phyloP scores from a whole-genome alignment of 64 coral and sea anemone genomes.

The Porites lutea region DNA sequence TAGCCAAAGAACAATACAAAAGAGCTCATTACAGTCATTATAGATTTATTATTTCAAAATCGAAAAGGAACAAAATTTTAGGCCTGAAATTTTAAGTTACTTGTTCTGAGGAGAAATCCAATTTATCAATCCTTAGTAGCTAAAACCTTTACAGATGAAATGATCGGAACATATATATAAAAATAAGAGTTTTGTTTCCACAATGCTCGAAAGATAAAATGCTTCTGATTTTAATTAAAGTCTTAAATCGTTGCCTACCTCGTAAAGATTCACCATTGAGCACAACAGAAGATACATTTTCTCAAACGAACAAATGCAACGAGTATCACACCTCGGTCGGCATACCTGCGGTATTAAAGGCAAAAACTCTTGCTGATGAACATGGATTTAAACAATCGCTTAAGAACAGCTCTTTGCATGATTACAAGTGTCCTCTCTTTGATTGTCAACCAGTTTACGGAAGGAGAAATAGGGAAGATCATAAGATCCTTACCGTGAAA shows the following conservation, averaged over 20 bases:
- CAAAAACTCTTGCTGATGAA: constrained; percentile 31
- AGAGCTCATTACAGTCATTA: too few species aligned
- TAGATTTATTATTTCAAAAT: too few species aligned
- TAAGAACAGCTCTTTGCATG: too few species aligned
- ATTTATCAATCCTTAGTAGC: too few species aligned
- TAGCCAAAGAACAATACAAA: too few species aligned
- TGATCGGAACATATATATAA: too few species aligned
- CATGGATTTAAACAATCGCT: background rate
- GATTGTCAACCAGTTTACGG: constrained; percentile 15
- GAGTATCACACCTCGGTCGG: constrained; percentile 75
- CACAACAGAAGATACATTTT: constrained; percentile 47
- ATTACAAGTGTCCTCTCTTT: background rate
- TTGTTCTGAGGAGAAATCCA: too few species aligned
- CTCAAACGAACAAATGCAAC: constrained; percentile 75
- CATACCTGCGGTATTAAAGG: constrained; percentile 35
- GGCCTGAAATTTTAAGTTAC: too few species aligned
- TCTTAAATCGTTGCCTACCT: constrained; percentile 64
- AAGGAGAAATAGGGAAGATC: constrained; percentile 36
- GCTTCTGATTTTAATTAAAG: constrained; percentile 1
- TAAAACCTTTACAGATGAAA: too few species aligned
- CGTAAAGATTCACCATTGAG: constrained; percentile 30
- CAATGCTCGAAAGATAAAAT: too few species aligned
- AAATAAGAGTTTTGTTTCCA: too few species aligned
- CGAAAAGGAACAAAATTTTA: too few species aligned
- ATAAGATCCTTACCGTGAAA: constrained; percentile 48